phyloP scores from a whole-genome alignment of 2,113 vertebrate genomes.

The Corythaixoides concolor region DNA sequence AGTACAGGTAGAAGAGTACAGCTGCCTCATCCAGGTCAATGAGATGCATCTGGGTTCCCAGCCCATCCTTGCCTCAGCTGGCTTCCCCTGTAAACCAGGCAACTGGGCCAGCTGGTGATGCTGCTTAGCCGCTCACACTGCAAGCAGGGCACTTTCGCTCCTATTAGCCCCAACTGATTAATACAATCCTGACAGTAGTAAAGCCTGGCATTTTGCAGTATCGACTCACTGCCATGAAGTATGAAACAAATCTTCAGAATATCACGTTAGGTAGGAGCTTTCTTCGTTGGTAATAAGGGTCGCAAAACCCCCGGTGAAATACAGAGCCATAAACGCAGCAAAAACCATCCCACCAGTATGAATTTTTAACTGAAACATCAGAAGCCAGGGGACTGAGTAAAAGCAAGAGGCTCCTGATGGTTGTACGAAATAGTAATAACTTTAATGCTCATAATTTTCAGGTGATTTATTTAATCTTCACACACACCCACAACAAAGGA shows the following conservation, averaged over 20 bases:
- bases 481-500: neutral
- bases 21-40: slow-evolving; percentile 62
- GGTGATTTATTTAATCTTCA: neutral
- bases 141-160: neutral
- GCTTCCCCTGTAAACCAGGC: slow-evolving; percentile 7
- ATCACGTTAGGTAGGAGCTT: neutral
- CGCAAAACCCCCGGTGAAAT: neutral
- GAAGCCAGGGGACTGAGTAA: neutral
- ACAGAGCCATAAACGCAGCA: neutral
- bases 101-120: neutral
- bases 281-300: neutral
- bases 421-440: neutral
- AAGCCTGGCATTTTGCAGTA: neutral
- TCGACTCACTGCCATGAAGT: neutral
- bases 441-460: neutral
- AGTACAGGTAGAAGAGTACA: slow-evolving; percentile 22
- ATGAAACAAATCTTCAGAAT: neutral
- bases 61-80: neutral
- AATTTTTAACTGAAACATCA: neutral
- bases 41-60: slow-evolving; percentile 67
- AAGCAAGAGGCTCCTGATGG: neutral
- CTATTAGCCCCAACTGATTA: neutral
- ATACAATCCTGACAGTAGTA: neutral
- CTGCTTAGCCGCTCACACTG: slow-evolving; percentile 2
- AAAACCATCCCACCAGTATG: neutral